These are phyloP conservation scores for Bradysia coprophila DNA, from an alignment of 1,140 invertebrate genomes.

Conservation along the genomic window DNA sequence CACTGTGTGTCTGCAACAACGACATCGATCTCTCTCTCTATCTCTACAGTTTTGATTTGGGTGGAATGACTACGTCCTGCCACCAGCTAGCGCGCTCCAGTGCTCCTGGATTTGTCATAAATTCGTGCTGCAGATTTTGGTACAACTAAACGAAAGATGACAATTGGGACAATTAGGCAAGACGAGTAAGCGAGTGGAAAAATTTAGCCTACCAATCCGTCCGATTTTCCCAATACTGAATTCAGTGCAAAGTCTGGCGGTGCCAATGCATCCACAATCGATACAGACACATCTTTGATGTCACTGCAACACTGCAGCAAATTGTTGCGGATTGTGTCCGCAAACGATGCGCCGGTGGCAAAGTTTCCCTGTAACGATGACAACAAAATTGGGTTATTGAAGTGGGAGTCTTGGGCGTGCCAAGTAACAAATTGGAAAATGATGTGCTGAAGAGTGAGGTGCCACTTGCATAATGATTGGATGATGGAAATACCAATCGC, in stretches of 20 bases:
- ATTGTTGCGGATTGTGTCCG: slow-evolving; percentile 32
- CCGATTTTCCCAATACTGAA: slow-evolving; percentile 64
- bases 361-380: slow-evolving; percentile 49
- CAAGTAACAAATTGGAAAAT: too few species aligned
- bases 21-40: too few species aligned
- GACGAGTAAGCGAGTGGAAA: slow-evolving; percentile 1
- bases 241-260: slow-evolving; percentile 75
- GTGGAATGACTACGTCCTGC: slow-evolving; percentile 42
- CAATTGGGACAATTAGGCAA: slow-evolving; percentile 2
- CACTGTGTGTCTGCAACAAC: too few species aligned
- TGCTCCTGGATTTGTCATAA: slow-evolving; percentile 46
- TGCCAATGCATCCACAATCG: slow-evolving; percentile 66
- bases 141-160: slow-evolving; percentile 51
- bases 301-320: slow-evolving; percentile 48
- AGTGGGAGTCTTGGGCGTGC: too few species aligned
- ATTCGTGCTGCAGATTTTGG: slow-evolving; percentile 57
- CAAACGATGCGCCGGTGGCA: slow-evolving; percentile 28
- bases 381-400: too few species aligned
- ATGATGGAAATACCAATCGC: too few species aligned
- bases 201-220: slow-evolving; percentile 47
- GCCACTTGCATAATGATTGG: too few species aligned
- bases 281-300: slow-evolving; percentile 56
- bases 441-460: too few species aligned
- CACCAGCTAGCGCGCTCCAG: slow-evolving; percentile 63
- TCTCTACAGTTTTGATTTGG: slow-evolving; percentile 1